Conservation (phyloP, 2,113 vertebrate genomes). For the Gracilinanus agilis region DNA sequence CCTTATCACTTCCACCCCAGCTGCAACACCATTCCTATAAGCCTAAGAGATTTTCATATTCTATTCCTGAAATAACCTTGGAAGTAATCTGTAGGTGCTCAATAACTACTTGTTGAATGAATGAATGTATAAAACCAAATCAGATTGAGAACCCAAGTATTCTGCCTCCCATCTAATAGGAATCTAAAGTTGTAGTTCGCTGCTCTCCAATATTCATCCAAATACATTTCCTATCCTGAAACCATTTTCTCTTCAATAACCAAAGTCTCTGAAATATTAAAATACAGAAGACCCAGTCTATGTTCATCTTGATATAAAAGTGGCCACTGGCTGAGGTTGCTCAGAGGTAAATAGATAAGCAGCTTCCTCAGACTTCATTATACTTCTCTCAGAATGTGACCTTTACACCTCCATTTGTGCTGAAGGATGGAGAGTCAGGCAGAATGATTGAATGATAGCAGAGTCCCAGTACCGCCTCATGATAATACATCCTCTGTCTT, state of each 20-base stretch:
- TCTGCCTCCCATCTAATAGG: not conserved
- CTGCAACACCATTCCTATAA: not conserved
- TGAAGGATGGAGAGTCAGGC: not conserved
- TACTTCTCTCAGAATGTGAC: not conserved
- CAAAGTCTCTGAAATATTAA: constrained; percentile 49
- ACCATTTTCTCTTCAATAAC: not conserved
- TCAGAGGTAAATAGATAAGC: not conserved
- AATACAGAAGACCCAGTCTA: not conserved
- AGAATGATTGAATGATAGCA: not conserved
- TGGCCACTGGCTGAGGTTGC: not conserved
- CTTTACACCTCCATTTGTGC: not conserved
- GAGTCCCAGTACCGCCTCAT: not conserved
- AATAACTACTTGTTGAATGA: not conserved
- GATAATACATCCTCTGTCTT: not conserved
- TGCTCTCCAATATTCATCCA: not conserved
- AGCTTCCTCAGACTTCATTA: constrained; percentile 10
- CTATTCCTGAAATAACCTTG: not conserved
- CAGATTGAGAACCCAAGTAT: not conserved
- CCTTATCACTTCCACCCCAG: not conserved
- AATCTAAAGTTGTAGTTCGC: not conserved
- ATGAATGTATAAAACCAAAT: not conserved
- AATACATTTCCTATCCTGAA: not conserved
- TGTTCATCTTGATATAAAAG: not conserved
- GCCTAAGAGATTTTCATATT: not conserved
- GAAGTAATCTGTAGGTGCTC: not conserved